Base-by-base conservation (phyloP, 2,113 vertebrate genomes). In the Semnopithecus entellus region DNA sequence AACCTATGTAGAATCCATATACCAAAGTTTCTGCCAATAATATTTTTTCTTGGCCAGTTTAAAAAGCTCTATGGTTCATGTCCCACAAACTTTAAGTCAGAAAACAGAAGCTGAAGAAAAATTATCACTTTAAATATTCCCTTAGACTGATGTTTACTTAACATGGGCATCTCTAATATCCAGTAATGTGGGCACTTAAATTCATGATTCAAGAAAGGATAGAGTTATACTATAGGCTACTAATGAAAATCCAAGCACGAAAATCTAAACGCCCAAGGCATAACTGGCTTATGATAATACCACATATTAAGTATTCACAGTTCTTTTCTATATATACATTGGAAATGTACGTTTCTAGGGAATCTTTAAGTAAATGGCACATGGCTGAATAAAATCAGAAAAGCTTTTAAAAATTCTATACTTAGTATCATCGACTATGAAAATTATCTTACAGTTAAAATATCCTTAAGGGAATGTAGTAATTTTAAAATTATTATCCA, bases 381-480 rank as follows among this genome's bases (percentile, higher is more conserved):
- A 52, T 12, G n/a, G 94, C 48, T 93, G 75, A 88, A 72, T n/a
- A 90, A 91, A 92, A 93, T 88, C 61, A 80, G 50, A 81, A 95
- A 96, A 92, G 40, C 22, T 85, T 91, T 73, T 48, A 30, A 95
- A 94, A 96, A 72, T 59, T 32, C 22, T 88, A 48, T 43, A 81
- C 55, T 70, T 92, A 92, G 88, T 73, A 94, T 38, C 48, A 96
- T 61, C 57, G 90, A 89, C 25, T 83, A 82, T 87, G 75, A 83
- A 96, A 96, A 91, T 59, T 79, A 89, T 59, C 72, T 80, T 81
- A 83, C 6, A 45, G 6, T 90, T 96, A 94, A 94, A 91, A 96
- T 72, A 97, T 59, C 86, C 72, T 93, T 61, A 91, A 52, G 59
- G 66, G 48, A 93, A 95, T 85, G 80, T 55, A 91, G 45, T 85